phyloP scores from a whole-genome alignment of 2,797 vertebrate species.

The Parauchenoglanis punctatus region DNA sequence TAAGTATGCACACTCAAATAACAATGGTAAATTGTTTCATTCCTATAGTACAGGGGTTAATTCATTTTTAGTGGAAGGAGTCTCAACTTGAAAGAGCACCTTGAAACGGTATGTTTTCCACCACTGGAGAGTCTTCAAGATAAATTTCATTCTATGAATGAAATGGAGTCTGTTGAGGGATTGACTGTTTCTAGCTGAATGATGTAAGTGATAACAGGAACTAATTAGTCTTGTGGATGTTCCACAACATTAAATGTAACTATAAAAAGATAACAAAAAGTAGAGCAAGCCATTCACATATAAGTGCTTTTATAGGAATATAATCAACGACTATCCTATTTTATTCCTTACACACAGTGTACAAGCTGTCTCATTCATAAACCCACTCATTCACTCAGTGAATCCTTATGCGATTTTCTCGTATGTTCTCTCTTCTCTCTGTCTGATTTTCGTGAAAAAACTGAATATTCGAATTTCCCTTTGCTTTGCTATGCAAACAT shows the following conservation, averaged over 20 bases:
- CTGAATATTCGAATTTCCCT: background rate
- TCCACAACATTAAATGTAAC: background rate
- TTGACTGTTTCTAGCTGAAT: background rate
- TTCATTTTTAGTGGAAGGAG: background rate
- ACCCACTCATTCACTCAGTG: background rate
- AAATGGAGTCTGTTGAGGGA: background rate
- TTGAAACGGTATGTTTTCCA: background rate
- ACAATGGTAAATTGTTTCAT: background rate
- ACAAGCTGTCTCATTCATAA: background rate
- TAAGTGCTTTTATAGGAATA: background rate
- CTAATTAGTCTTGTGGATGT: background rate
- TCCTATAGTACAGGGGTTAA: background rate
- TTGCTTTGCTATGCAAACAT: background rate
- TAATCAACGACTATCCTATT: background rate
- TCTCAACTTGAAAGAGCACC: background rate
- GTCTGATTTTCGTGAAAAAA: background rate
- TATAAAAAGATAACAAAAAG: background rate
- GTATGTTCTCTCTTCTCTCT: background rate
- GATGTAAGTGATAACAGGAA: background rate
- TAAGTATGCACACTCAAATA: conserved; percentile 63
- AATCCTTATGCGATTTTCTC: background rate
- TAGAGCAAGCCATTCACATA: background rate
- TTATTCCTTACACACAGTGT: background rate
- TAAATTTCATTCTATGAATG: background rate
- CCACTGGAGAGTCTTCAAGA: background rate